Conservation (phyloP, 1,140 invertebrate species). For the Leptopilina boulardi region DNA sequence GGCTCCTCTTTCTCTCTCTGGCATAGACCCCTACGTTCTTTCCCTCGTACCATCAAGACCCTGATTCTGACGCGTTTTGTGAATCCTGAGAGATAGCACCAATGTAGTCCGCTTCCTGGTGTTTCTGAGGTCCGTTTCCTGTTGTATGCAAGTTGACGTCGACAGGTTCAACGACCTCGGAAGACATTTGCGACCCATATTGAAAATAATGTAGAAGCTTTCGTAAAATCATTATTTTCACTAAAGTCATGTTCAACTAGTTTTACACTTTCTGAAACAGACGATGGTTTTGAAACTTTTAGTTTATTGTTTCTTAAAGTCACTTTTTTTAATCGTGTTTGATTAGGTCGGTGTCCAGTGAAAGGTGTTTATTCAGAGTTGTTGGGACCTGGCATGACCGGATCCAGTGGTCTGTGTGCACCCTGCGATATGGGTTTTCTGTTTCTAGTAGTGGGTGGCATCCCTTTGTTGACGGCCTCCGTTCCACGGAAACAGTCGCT, state of each 20-base stretch:
- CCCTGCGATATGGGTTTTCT: slow-evolving; percentile 61
- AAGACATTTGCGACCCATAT: not conserved
- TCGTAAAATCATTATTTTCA: too few species aligned
- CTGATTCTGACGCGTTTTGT: slow-evolving; percentile 63
- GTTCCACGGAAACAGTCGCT: slow-evolving; percentile 72
- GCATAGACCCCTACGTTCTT: slow-evolving; percentile 46
- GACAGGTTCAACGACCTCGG: slow-evolving; percentile 1
- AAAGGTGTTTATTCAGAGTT: not conserved
- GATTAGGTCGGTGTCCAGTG: not conserved
- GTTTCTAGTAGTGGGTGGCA: slow-evolving; percentile 61
- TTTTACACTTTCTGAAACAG: too few species aligned
- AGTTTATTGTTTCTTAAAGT: too few species aligned
- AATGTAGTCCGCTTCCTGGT: slow-evolving; percentile 4
- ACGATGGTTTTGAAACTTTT: too few species aligned
- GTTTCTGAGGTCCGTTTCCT: slow-evolving; percentile 8
- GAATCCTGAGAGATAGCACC: slow-evolving; percentile 60
- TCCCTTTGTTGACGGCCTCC: slow-evolving; percentile 70
- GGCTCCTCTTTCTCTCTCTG: slow-evolving; percentile 59
- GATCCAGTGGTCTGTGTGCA: slow-evolving; percentile 51
- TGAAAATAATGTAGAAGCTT: not conserved
- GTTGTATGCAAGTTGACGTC: not conserved
- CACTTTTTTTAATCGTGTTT: not conserved
- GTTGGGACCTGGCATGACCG: slow-evolving; percentile 41
- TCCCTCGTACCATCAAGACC: slow-evolving; percentile 48
- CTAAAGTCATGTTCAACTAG: too few species aligned